phyloP scores from a whole-genome alignment of 2,888 invertebrate genomes.

The Diabrotica balteata region DNA sequence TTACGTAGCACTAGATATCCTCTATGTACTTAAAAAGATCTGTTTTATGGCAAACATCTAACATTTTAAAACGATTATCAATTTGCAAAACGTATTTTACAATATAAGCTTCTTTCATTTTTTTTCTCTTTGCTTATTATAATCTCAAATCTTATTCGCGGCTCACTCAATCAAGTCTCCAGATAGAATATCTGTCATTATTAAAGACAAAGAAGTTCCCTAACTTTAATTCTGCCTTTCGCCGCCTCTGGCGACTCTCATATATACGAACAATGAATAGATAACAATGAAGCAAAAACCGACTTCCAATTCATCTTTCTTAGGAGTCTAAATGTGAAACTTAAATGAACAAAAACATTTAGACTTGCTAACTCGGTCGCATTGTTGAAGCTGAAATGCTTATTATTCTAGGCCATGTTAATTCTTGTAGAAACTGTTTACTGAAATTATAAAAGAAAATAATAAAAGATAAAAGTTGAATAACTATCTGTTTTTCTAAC shows the following conservation, averaged over 20 bases:
- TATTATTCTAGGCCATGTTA: slow-evolving; percentile 29
- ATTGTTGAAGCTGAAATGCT: slow-evolving; percentile 34
- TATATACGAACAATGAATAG: slow-evolving; percentile 34
- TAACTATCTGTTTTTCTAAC: slow-evolving; percentile 10
- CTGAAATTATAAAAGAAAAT: slow-evolving; percentile 26
- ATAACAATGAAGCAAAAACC: slow-evolving; percentile 42
- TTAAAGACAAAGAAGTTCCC: slow-evolving; percentile 9
- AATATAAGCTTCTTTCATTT: neutral
- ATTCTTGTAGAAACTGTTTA: slow-evolving; percentile 29
- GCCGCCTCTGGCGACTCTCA: slow-evolving; percentile 20
- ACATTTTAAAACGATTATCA: too few relatives aligned
- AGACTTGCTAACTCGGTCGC: slow-evolving; percentile 32
- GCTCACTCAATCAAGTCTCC: slow-evolving; percentile 1
- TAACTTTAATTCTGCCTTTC: slow-evolving; percentile 4
- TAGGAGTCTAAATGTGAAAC: slow-evolving; percentile 44
- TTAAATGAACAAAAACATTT: slow-evolving; percentile 45
- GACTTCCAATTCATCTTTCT: slow-evolving; percentile 42
- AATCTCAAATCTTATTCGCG: slow-evolving; percentile 1
- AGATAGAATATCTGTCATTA: slow-evolving; percentile 2
- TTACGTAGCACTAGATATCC: too few relatives aligned
- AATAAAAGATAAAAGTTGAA: slow-evolving; percentile 21
- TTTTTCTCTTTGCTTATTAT: neutral
- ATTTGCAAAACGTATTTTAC: too few relatives aligned
- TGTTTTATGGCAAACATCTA: too few relatives aligned
- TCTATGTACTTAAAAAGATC: too few relatives aligned